Evolutionary conservation across 2,797 vertebrate genomes (phyloP), one percentile per base, ranked within the genome.

Genomic region (Enteromius paludinosus): DNA sequence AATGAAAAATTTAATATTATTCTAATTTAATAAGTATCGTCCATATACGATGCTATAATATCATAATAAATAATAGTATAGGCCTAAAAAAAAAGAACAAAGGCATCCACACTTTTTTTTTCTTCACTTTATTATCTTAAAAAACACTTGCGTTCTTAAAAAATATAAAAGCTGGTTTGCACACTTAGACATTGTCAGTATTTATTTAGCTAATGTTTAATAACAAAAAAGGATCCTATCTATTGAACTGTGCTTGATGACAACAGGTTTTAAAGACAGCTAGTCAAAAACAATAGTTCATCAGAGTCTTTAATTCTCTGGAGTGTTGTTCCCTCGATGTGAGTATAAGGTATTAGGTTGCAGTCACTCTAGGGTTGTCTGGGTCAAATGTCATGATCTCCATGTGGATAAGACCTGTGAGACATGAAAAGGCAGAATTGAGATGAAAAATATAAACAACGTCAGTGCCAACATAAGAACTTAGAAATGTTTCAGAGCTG

Each of bases 311-410:
- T 49, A 25, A 72, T 54, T 78, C 35, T 59, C 52, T 64, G 54
- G 47, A 79, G 41, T 68, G 20, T 61, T 75, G 43, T 25, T 62
- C 69, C 69, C 38, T 7, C 4, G 4, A 43, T 52, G 8, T 72
- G 66, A 54, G 69, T 20, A 12, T 17, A 8, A 73, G 66, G 0
- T 83, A 68, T 88, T 92, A 95, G 69, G 91, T 91, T 52, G 93
- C 93, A 18, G 93, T 94, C 65, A 90, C 87, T 54, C 89, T 89
- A 18, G 94, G 95, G 86, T 94, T 92, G 49, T 91, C 89, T 38
- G 94, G 93, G 86, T 95, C 94, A 66, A 96, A 96, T 71, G 94
- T 95, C 95, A 95, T 95, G 65, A 95, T 95, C 89, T 96, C 95
- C 94, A 96, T 95, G 87, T 96, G 95, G 88, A 95, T 94, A 49